Conservation (phyloP, 2,797 vertebrate genomes). For the Toxotes lorentzi region DNA sequence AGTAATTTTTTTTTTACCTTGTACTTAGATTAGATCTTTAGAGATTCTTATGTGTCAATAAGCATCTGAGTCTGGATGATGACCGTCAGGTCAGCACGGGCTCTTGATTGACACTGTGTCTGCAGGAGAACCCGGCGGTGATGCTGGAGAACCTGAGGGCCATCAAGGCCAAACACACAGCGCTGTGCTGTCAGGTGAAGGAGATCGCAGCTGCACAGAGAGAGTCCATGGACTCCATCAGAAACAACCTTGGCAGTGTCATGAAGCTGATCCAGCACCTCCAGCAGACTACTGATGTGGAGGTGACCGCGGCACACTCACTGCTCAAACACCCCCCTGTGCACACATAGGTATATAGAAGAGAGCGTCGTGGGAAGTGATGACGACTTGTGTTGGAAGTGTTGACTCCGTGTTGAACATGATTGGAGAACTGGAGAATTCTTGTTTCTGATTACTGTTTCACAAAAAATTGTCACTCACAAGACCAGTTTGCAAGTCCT, state of each 20-base stretch:
- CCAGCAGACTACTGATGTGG: conserved; percentile 78
- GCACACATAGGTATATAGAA: neutral
- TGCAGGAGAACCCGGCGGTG: conserved; percentile 88
- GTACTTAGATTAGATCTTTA: neutral
- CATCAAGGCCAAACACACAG: conserved; percentile 89
- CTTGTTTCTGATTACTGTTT: too few species aligned
- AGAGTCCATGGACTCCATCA: conserved; percentile 87
- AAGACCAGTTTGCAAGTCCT: too few species aligned
- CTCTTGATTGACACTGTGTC: conserved; percentile 18
- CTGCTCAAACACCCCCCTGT: neutral
- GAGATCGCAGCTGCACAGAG: conserved; percentile 85
- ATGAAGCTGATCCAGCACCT: conserved; percentile 82
- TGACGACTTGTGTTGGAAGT: neutral
- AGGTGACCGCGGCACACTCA: conserved; percentile 87
- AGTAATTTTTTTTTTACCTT: neutral
- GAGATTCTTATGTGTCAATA: too few species aligned
- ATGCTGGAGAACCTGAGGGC: conserved; percentile 88
- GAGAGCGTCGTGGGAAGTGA: neutral
- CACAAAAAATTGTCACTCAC: too few species aligned
- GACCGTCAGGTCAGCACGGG: neutral
- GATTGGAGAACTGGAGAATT: too few species aligned
- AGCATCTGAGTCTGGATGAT: neutral
- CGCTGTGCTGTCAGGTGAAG: conserved; percentile 83
- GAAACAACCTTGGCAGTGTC: conserved; percentile 80
- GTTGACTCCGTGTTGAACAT: too few species aligned